Percentiles rank a stretch among this genome's conserved stretches.
Evolutionary conservation across 2,888 invertebrate genomes (phyloP).

Genomic region (Patella caerulea): DNA sequence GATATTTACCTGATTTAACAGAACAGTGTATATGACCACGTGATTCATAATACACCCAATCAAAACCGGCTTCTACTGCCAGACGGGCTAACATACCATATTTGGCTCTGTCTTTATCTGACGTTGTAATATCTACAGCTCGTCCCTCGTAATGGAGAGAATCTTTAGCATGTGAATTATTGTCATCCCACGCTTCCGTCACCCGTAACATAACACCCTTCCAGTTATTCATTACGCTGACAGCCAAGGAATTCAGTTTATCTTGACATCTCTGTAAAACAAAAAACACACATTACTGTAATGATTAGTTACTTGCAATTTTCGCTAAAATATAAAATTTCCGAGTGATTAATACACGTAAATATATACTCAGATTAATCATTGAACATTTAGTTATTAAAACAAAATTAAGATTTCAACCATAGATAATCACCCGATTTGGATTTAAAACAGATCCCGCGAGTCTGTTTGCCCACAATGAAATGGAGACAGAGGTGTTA

Average conservation of each 20-base stretch:
- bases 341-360: too few species aligned
- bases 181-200: constrained; percentile 95
- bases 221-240: constrained; percentile 98
- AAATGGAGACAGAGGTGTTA: too few species aligned
- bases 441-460: too few species aligned
- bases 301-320: neutral
- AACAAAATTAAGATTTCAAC: too few species aligned
- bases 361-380: neutral
- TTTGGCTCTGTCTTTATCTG: constrained; percentile 92
- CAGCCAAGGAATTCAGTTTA: constrained; percentile 92
- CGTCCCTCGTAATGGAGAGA: constrained; percentile 97
- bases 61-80: constrained; percentile 97
- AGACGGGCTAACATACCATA: constrained; percentile 96
- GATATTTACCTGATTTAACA: constrained; percentile 90
- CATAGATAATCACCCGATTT: too few species aligned
- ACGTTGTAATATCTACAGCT: constrained; percentile 95
- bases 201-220: constrained; percentile 93
- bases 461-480: too few species aligned
- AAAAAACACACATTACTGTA: neutral
- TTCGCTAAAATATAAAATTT: neutral
- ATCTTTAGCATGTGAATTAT: constrained; percentile 80
- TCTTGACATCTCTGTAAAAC: constrained; percentile 92
- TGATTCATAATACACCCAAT: constrained; percentile 98
- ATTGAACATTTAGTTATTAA: too few species aligned
- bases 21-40: constrained; percentile 96